Evolutionary conservation across 2,797 vertebrate genomes (phyloP).

Genomic region (Pteropus rufus): DNA sequence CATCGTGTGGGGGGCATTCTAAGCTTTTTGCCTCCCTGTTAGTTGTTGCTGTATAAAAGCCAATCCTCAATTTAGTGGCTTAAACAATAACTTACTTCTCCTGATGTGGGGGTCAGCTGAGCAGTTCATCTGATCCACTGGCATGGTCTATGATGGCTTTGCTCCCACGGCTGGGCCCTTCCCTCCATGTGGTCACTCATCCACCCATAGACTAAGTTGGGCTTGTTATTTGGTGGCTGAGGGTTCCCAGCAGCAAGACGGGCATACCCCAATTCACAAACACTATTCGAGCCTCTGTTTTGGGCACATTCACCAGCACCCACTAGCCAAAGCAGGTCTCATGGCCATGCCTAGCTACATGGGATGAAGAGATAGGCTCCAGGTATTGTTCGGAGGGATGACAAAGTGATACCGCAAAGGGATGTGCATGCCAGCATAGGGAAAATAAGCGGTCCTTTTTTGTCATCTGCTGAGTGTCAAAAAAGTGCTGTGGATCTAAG

Average conservation of each 20-base stretch:
- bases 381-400: accelerated
- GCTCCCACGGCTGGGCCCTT: not conserved
- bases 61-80: not conserved
- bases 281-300: not conserved
- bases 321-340: not conserved
- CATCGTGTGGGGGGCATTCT: accelerated
- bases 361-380: not conserved
- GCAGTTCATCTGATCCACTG: not conserved
- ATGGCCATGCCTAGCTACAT: not conserved
- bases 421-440: accelerated
- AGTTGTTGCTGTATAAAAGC: not conserved
- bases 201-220: too few relatives aligned
- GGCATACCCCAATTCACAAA: not conserved
- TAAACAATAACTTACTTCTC: not conserved
- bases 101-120: not conserved
- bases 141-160: not conserved
- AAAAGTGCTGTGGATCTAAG: not conserved
- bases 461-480: not conserved
- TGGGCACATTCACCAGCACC: not conserved
- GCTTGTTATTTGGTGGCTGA: not conserved
- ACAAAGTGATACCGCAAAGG: not conserved
- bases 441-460: not conserved
- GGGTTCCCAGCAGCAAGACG: not conserved
- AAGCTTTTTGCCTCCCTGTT: not conserved
- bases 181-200: not conserved